Percentiles rank a stretch among this genome's conserved stretches.
phyloP scores from a whole-genome alignment of 92 coral and sea anemone genomes.

The Metridium senile region DNA sequence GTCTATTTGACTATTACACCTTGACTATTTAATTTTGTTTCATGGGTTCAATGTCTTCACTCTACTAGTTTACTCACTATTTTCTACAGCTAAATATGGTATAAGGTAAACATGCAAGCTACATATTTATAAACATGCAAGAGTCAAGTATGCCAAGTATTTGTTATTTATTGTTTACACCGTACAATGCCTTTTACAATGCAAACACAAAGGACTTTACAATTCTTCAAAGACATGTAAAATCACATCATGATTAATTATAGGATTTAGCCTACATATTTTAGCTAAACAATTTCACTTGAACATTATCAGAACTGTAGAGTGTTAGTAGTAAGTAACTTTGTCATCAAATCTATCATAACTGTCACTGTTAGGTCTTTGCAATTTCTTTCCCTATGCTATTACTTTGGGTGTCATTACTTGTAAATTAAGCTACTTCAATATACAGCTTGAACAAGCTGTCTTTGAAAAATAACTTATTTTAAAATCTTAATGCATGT shows the following conservation, averaged over 20 bases:
- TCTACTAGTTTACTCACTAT: too few relatives aligned
- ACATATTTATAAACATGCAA: neutral
- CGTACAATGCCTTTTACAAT: neutral
- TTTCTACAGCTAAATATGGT: neutral
- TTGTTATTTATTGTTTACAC: neutral
- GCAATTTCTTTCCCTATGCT: neutral
- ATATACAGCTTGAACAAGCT: too few relatives aligned
- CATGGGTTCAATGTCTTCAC: too few relatives aligned
- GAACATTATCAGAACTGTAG: neutral
- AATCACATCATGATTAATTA: neutral
- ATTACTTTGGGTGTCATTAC: neutral
- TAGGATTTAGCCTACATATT: neutral
- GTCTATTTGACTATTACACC: too few relatives aligned
- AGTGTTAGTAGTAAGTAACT: neutral
- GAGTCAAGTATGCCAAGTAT: slow-evolving; percentile 16
- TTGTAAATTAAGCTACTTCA: neutral
- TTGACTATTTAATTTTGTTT: too few relatives aligned
- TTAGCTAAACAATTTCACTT: neutral
- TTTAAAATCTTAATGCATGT: too few relatives aligned
- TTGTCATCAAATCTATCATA: neutral
- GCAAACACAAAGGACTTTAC: neutral
- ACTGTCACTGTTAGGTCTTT: neutral
- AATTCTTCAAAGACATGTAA: slow-evolving; percentile 1
- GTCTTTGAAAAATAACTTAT: too few relatives aligned
- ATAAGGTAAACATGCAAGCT: neutral